phyloP scores from a whole-genome alignment of 2,888 invertebrate genomes.

The Polymixis lichenea region DNA sequence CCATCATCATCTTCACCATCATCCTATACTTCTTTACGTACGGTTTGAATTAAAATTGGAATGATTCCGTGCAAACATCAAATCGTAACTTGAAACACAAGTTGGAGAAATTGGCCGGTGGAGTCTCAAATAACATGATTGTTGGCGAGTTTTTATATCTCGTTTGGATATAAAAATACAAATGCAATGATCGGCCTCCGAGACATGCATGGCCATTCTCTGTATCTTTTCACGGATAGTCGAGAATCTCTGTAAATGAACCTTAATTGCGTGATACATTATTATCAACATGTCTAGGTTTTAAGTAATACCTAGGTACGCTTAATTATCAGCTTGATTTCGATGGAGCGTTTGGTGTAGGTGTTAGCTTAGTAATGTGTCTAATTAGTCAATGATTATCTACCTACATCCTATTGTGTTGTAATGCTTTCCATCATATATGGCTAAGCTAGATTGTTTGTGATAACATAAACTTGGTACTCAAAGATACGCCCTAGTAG shows the following conservation, averaged over 20 bases:
- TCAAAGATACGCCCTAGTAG: neutral
- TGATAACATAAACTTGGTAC: neutral
- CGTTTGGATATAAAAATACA: no score
- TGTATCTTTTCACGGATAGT: neutral
- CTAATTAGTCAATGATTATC: slow-evolving; percentile 7
- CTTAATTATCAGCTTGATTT: neutral
- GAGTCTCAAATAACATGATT: neutral
- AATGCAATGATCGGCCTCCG: neutral
- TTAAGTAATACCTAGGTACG: neutral
- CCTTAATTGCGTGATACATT: neutral
- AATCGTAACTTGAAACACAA: neutral
- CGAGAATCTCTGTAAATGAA: neutral
- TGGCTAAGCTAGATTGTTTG: neutral
- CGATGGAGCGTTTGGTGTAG: neutral
- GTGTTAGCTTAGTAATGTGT: neutral
- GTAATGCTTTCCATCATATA: neutral
- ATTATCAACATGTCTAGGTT: neutral
- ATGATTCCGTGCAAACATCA: neutral
- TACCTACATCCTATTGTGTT: slow-evolving; percentile 23
- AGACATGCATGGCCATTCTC: no score
- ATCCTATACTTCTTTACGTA: neutral
- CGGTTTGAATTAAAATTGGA: neutral
- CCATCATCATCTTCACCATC: no score
- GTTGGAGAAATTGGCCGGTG: neutral
- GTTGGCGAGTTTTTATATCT: neutral